These are phyloP conservation scores for Poeciliopsis prolifica DNA, from an alignment of 2,113 vertebrate genomes.

Conservation along the genomic window DNA sequence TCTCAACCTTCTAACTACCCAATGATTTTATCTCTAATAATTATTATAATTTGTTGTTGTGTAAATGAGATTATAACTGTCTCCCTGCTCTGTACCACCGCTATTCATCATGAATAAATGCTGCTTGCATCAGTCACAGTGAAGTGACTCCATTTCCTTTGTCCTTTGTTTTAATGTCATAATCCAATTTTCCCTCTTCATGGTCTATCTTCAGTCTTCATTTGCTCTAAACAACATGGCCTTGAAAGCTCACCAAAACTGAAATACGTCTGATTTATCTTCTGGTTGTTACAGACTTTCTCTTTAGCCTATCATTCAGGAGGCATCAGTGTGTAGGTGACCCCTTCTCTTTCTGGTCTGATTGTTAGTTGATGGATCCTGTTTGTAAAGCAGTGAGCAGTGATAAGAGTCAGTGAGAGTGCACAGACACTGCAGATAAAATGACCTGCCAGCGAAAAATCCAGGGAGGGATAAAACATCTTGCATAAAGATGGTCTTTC, in stretches of 20 bases:
- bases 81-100: no score
- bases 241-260: constrained; percentile 54
- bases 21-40: not conserved
- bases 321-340: constrained; percentile 59
- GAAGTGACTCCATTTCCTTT: constrained; percentile 34
- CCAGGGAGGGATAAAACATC: constrained; percentile 23
- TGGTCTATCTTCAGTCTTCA: constrained; percentile 42
- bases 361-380: constrained; percentile 67
- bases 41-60: not conserved
- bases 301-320: constrained; percentile 60
- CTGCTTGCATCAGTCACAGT: not conserved
- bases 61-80: no score
- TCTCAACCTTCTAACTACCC: not conserved
- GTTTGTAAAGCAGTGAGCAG: constrained; percentile 44
- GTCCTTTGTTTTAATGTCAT: constrained; percentile 61
- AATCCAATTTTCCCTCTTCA: constrained; percentile 56
- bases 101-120: not conserved
- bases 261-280: constrained; percentile 60
- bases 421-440: constrained; percentile 38
- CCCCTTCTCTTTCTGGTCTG: constrained; percentile 54
- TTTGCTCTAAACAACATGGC: constrained; percentile 57
- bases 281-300: constrained; percentile 64
- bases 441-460: constrained; percentile 39
- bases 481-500: constrained; percentile 29
- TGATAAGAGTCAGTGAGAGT: constrained; percentile 59